Base-by-base conservation (phyloP, 35 echinoderm and acorn worm species). In the Apostichopus parvimensis region DNA sequence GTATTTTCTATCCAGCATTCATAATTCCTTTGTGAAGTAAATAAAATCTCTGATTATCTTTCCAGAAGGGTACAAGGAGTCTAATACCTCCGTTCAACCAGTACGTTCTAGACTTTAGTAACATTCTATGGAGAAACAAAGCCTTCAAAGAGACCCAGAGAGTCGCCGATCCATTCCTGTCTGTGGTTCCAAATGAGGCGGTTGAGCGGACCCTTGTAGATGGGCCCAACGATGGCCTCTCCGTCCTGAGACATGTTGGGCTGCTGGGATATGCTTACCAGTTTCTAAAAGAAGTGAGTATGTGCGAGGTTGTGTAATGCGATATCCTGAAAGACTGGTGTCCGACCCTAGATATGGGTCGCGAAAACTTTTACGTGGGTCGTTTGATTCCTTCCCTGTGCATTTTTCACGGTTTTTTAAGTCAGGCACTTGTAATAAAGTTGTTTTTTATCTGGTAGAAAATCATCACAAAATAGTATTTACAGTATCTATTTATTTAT, bases 71-170 rank as follows among this genome's bases (percentile, higher is more conserved):
- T 7, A 91, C 89, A 7, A 60, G 53, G 61, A 59, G 53, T 24
- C 52, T 78, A 45, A 95, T 90, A 57, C 70, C 25, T 14, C 56
- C 57, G 17, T 82, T 97, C 45, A 96, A 93, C 77, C 79, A 77
- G 34, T 95, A 95, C 88, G 95, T 98, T 82, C 71, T 98, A 12
- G 94, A 95, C 54, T 62, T 98, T 53, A 88, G 92, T 64, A 98
- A 95, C 83, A 87, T 90, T 71, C 78, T 95, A 6, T 98, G 96
- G 96, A 86, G 96, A 65, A 93, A 89, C 90, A 95, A 89, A 75
- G 92, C 96, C 9, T 98, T 98, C 61, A 77, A 90, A 59, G 73
- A 79, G 76, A 73, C 54, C 25, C 58, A 83, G 34, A 72, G 45
- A 57, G 57, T 24, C 71, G 56, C 54, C 17, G 85, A 92, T 77